A percentile compares a stretch with the other conserved stretches of the same genome.
Evolutionary conservation across 2,888 invertebrate genomes (phyloP).

Genomic region (Homarus gammarus): DNA sequence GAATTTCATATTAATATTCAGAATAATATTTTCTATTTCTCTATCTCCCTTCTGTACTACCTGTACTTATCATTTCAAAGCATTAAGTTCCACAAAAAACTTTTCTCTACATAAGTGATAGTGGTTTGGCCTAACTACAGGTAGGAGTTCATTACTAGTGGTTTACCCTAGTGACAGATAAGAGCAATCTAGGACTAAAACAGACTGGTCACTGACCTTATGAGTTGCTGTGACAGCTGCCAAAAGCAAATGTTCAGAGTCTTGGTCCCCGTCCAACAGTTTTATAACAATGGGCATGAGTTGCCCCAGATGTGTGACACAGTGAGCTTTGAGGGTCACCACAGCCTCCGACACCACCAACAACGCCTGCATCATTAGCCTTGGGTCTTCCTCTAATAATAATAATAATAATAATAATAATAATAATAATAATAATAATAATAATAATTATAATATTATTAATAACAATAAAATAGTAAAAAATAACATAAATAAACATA

Average conservation of each 20-base stretch:
- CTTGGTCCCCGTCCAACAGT: constrained; percentile 7
- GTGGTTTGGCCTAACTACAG: no score
- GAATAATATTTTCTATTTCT: background rate
- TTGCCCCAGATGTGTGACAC: constrained; percentile 16
- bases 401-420: background rate
- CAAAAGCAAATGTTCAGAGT: constrained; percentile 37
- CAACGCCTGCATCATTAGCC: constrained; percentile 58
- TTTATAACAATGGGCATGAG: constrained; percentile 51
- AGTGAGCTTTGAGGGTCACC: constrained; percentile 33
- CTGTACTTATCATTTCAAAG: no score
- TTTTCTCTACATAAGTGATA: no score
- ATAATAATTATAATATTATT: no score
- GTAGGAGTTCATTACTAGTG: no score
- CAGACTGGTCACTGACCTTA: constrained; percentile 48
- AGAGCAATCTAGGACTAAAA: no score
- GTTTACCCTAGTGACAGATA: no score
- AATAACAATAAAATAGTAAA: no score
- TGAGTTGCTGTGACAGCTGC: constrained; percentile 56
- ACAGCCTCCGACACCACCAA: constrained; percentile 65
- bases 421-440: background rate
- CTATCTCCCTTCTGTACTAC: background rate
- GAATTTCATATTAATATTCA: background rate
- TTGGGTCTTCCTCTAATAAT: background rate
- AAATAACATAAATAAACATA: no score
- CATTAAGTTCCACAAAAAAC: no score